Evolutionary conservation across 2,113 vertebrate genomes (phyloP), one percentile per base, ranked within the genome.

Genomic region (Leptocoma aspasia): DNA sequence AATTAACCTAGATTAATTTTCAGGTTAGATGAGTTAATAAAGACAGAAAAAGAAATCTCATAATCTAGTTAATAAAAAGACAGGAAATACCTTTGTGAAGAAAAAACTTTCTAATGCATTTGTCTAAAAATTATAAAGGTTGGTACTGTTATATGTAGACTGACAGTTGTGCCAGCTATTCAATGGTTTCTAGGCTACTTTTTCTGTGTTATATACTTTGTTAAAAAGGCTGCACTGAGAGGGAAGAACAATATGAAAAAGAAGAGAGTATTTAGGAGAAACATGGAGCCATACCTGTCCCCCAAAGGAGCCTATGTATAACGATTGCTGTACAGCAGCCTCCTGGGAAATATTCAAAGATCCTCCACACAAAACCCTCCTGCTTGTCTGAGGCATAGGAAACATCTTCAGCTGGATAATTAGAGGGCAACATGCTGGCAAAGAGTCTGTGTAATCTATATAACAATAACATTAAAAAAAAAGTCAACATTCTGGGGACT

Each of bases 401-500:
- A 92, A 82, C 82, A 70, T 53, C 66, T 76, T 82, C 80, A 84
- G 78, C 23, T 84, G 57, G 47, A 87, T 97, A 95, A 97, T 97
- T 95, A 96, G 78, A 60, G 87, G 72, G 64, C 90, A 95, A 85
- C 90, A 73, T 20, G 76, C 92, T 94, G 95, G 79, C 88, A 92
- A 78, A 65, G 60, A 92, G 71, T 65, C 95, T 92, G 72, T 95
- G 92, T 94, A 96, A 97, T 97, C 94, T 96, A 95, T 86, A 93
- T 86, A 96, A 97, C 95, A 97, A 96, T 96, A 97, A 96, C 82
- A 93, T 82, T 87, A 96, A 92, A 73, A 66, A 94, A 95, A 92
- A 90, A 68, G 49, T 84, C 90, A 92, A 70, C 95, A 95, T 97
- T 96, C 92, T 92, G 92, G 92, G 76, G 95, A 95, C 42, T 80